These are phyloP conservation scores for Solenodon paradoxus DNA, from an alignment of 2,113 vertebrate genomes.

Conservation along the genomic window DNA sequence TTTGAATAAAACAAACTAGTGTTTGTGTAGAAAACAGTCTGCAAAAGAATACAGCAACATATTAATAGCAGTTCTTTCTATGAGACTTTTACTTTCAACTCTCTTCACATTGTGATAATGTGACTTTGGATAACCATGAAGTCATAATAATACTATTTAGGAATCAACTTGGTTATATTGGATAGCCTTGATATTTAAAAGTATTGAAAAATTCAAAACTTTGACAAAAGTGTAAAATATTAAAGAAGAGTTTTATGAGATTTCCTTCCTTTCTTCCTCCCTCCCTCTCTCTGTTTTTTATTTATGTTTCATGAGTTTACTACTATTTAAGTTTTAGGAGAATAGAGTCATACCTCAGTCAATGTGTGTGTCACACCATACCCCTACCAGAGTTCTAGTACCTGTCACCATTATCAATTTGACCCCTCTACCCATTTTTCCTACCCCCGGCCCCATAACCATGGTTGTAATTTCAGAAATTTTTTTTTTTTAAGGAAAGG, in stretches of 20 bases:
- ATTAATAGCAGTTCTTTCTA: not conserved
- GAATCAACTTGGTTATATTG: slow-evolving; percentile 1
- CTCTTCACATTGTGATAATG: not conserved
- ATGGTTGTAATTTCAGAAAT: no score
- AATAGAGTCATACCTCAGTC: no score
- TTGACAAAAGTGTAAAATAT: not conserved
- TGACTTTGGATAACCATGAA: not conserved
- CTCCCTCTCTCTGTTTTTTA: no score
- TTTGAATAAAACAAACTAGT: no score
- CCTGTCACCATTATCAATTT: no score
- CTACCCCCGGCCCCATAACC: no score
- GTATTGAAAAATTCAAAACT: slow-evolving; percentile 9
- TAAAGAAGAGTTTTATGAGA: not conserved
- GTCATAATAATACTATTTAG: not conserved
- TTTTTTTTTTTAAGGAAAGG: no score
- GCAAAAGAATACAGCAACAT: not conserved
- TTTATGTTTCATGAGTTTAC: no score
- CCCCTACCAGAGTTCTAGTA: no score
- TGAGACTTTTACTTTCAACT: not conserved
- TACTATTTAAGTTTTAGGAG: no score
- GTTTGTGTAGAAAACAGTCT: not conserved
- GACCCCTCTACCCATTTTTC: no score
- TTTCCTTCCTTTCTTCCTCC: not conserved
- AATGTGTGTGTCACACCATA: no score
- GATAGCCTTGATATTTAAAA: slow-evolving; percentile 21